These are phyloP conservation scores for Seira musarum DNA, from an alignment of 2,888 invertebrate species.

Conservation along the genomic window DNA sequence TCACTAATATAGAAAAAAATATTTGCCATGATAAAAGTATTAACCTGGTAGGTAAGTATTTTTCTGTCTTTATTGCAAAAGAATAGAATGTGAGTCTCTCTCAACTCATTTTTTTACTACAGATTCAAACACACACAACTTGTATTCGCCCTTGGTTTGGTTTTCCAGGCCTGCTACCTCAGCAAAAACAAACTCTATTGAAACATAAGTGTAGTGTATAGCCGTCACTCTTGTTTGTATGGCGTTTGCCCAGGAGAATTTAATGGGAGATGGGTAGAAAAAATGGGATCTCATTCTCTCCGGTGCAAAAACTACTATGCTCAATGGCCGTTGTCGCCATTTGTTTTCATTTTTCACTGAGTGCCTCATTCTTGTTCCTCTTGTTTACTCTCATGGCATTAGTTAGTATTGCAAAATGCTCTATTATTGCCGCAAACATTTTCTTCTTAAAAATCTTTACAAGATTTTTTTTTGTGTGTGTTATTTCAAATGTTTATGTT, in stretches of 20 bases:
- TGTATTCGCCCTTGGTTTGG: background rate
- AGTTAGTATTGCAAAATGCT: too few species aligned
- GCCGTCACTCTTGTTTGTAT: constrained; percentile 40
- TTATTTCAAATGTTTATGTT: too few species aligned
- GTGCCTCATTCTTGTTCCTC: constrained; percentile 29
- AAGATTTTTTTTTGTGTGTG: too few species aligned
- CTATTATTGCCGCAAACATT: too few species aligned
- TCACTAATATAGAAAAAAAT: too few species aligned
- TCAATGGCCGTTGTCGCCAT: constrained; percentile 69
- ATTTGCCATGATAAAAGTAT: too few species aligned
- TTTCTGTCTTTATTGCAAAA: too few species aligned
- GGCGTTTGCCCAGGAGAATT: constrained; percentile 44
- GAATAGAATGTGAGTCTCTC: constrained; percentile 10
- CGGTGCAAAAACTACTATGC: constrained; percentile 44
- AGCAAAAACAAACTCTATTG: too few species aligned
- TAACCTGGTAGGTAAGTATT: too few species aligned
- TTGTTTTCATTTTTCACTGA: constrained; percentile 69
- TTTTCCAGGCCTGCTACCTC: too few species aligned
- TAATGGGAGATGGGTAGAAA: constrained; percentile 46
- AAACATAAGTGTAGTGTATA: too few species aligned
- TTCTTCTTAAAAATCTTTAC: too few species aligned
- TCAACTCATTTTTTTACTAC: constrained; percentile 35
- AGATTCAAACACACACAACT: constrained; percentile 23
- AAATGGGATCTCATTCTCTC: constrained; percentile 33
- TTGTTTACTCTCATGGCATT: background rate